phyloP scores from a whole-genome alignment of 2,113 vertebrate species.

The Apaloderma vittatum region DNA sequence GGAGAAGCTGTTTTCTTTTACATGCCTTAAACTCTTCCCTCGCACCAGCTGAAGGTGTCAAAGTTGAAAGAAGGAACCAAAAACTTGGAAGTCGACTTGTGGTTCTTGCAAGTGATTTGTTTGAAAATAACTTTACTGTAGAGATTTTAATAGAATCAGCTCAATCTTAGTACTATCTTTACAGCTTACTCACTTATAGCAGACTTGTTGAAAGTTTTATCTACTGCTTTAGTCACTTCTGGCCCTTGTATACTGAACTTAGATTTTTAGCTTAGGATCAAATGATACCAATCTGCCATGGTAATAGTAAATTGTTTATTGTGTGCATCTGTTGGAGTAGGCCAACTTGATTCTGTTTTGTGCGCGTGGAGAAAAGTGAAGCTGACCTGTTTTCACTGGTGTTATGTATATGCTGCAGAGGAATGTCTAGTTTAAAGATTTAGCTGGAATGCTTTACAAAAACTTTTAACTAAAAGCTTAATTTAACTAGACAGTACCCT shows the following conservation, averaged over 20 bases:
- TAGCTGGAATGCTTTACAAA: not conserved
- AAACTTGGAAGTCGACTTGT: not conserved
- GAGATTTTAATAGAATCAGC: not conserved
- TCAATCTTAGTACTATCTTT: not conserved
- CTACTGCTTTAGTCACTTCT: not conserved
- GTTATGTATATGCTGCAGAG: not conserved
- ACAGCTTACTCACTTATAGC: not conserved
- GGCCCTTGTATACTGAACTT: not conserved
- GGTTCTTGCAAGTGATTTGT: not conserved
- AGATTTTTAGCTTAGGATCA: not conserved
- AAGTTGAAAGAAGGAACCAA: not conserved
- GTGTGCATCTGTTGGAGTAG: not conserved
- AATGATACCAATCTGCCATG: not conserved
- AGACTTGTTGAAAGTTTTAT: not conserved
- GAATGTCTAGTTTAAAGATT: not conserved
- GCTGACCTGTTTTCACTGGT: not conserved
- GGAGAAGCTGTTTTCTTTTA: not conserved
- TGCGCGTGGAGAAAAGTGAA: not conserved
- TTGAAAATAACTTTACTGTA: not conserved
- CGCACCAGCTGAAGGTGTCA: not conserved
- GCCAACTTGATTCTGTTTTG: not conserved
- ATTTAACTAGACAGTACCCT: slow-evolving; percentile 35
- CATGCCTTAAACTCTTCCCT: not conserved
- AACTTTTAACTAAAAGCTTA: not conserved
- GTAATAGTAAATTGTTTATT: not conserved